Evolutionary conservation across 2,113 vertebrate species (phyloP).

Genomic region (Rhynchomys soricoides): DNA sequence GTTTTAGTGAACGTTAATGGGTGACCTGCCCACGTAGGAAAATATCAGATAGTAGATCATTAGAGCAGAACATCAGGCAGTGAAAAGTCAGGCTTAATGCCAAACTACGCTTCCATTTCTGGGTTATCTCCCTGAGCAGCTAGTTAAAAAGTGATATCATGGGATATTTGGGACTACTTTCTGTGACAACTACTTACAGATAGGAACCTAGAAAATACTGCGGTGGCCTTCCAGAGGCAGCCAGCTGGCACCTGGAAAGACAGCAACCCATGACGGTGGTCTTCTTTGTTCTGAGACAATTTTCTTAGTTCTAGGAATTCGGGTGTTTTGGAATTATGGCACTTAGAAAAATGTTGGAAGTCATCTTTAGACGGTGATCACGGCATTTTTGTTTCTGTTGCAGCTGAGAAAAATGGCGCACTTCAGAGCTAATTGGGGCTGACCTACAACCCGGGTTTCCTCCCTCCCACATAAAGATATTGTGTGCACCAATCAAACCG

Average conservation of each 20-base stretch:
- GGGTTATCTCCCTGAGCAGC: neutral
- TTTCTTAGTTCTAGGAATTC: neutral
- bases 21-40: neutral
- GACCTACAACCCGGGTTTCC: neutral
- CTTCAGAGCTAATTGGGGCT: neutral
- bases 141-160: neutral
- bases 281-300: neutral
- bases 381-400: neutral
- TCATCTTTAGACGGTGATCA: neutral
- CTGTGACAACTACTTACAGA: neutral
- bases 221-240: neutral
- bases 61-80: neutral
- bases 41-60: neutral
- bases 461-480: neutral
- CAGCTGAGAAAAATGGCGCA: neutral
- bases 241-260: neutral
- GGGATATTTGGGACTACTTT: neutral
- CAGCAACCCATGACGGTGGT: too few species aligned
- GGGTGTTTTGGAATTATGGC: neutral
- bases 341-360: neutral
- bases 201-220: neutral
- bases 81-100: neutral
- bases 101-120: neutral
- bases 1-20: neutral
- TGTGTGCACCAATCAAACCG: neutral